These are phyloP conservation scores for Polyodon spathula DNA, from an alignment of 2,113 vertebrate genomes.

Conservation along the genomic window DNA sequence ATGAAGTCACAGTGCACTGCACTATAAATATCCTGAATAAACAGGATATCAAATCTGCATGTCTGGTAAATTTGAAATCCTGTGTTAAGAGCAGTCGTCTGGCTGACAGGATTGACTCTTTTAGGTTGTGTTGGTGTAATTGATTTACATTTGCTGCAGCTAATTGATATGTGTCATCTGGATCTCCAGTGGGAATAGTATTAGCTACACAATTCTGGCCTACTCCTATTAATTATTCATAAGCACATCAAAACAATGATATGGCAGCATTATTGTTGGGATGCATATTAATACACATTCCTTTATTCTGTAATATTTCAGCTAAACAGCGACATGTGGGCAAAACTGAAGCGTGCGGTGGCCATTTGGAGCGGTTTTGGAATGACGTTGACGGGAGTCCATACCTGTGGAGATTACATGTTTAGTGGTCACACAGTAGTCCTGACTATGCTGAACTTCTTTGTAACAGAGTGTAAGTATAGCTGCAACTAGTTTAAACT, in stretches of 20 bases:
- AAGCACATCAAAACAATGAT: no score
- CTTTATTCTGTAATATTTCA: slow-evolving; percentile 32
- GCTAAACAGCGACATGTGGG: slow-evolving; percentile 89
- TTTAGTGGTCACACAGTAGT: slow-evolving; percentile 97
- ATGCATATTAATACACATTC: no score
- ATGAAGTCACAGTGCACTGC: not conserved
- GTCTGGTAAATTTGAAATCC: not conserved
- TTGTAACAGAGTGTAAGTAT: slow-evolving; percentile 95
- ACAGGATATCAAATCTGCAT: not conserved
- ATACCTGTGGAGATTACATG: slow-evolving; percentile 98
- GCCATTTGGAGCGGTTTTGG: slow-evolving; percentile 98
- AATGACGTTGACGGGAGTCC: slow-evolving; percentile 94
- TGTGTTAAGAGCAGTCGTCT: not conserved
- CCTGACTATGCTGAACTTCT: slow-evolving; percentile 96
- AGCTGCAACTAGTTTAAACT: not conserved
- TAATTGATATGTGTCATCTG: not conserved
- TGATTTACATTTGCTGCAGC: not conserved
- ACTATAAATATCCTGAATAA: not conserved
- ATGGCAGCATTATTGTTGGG: no score
- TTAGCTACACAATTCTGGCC: no score
- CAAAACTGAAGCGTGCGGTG: slow-evolving; percentile 84
- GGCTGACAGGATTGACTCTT: not conserved
- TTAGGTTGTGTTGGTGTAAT: not conserved
- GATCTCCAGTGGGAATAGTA: not conserved
- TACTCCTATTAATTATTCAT: no score